Percentiles rank a stretch among this genome's conserved stretches.
These are phyloP conservation scores for Trichogramma evanescens DNA, from an alignment of 2,888 invertebrate species.

Conservation along the genomic window DNA sequence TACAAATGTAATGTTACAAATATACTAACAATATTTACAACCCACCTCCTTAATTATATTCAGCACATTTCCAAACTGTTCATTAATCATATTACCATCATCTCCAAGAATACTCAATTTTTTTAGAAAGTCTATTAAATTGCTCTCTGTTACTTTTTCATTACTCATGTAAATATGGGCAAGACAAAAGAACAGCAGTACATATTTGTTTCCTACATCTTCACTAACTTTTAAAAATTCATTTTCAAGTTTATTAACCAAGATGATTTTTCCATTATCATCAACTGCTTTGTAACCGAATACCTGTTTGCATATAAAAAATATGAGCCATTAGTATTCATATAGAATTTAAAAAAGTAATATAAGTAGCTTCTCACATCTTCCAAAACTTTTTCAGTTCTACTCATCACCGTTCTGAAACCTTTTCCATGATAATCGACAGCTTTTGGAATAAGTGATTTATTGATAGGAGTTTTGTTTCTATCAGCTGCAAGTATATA, in stretches of 20 bases:
- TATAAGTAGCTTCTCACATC: constrained; percentile 25
- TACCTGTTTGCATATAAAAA: constrained; percentile 38
- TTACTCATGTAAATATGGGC: constrained; percentile 54
- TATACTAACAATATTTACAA: neutral
- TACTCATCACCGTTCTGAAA: constrained; percentile 26
- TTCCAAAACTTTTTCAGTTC: constrained; percentile 22
- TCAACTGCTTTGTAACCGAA: constrained; percentile 52
- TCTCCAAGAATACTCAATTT: constrained; percentile 46
- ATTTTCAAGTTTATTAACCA: constrained; percentile 33
- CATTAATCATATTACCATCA: constrained; percentile 36
- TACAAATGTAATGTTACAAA: constrained; percentile 2
- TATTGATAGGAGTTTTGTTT: constrained; percentile 27
- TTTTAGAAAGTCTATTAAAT: constrained; percentile 46
- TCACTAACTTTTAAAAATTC: constrained; percentile 26
- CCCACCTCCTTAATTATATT: constrained; percentile 31
- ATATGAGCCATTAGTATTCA: constrained; percentile 23
- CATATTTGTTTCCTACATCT: constrained; percentile 45
- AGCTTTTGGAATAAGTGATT: constrained; percentile 29
- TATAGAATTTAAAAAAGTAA: neutral
- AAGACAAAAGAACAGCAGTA: constrained; percentile 48
- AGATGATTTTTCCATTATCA: constrained; percentile 40
- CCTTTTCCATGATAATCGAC: constrained; percentile 25
- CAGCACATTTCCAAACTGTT: constrained; percentile 35
- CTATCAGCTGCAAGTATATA: constrained; percentile 30
- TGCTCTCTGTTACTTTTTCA: constrained; percentile 51